Conservation (phyloP, 2,888 invertebrate genomes). For the Criorhina ranunculi region DNA sequence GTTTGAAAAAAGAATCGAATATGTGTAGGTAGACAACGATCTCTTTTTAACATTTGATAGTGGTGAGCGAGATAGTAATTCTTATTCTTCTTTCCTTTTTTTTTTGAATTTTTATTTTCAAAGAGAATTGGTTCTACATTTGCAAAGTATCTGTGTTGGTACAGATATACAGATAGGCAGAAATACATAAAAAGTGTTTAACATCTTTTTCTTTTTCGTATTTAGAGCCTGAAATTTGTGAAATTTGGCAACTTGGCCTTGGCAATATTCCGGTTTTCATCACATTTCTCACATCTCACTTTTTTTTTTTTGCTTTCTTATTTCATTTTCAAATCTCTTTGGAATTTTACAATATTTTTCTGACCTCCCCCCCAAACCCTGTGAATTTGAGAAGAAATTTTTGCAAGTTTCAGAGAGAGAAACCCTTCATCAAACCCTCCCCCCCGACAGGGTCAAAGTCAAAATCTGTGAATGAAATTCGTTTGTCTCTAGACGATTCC, state of each 20-base stretch:
- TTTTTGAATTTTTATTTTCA: background rate
- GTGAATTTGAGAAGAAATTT: constrained; percentile 9
- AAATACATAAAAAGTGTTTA: constrained; percentile 33
- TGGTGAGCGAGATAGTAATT: constrained; percentile 22
- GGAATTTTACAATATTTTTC: constrained; percentile 36
- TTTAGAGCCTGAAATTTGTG: constrained; percentile 51
- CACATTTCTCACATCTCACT: constrained; percentile 39
- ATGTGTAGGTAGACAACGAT: constrained; percentile 33
- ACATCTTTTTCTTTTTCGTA: constrained; percentile 30
- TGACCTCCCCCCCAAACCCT: too few relatives aligned
- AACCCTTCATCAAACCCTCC: constrained; percentile 49
- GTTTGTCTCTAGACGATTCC: constrained; percentile 24
- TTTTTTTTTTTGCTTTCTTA: constrained; percentile 5
- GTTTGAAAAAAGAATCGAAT: constrained; percentile 1
- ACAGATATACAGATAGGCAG: constrained; percentile 26
- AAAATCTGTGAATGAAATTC: constrained; percentile 65
- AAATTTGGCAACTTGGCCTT: constrained; percentile 65
- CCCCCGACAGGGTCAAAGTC: too few relatives aligned
- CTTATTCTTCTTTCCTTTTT: background rate
- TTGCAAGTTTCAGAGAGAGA: background rate
- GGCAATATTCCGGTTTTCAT: constrained; percentile 72
- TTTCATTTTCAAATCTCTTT: constrained; percentile 11
- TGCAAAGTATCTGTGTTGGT: constrained; percentile 33
- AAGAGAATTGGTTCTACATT: constrained; percentile 37
- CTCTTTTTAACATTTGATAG: background rate